phyloP scores from a whole-genome alignment of 2,113 vertebrate genomes.

The Lethenteron reissneri region DNA sequence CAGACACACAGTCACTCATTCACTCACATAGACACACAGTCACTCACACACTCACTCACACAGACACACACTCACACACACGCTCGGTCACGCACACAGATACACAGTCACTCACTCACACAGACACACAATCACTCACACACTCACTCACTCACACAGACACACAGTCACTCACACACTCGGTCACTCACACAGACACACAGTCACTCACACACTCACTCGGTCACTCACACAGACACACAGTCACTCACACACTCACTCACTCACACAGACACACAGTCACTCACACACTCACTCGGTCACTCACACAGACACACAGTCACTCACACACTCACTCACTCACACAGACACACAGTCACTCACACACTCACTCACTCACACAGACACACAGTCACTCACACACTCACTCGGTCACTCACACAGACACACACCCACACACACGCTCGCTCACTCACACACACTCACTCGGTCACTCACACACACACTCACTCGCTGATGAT shows the following conservation, averaged over 20 bases:
- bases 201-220: not conserved
- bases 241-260: not conserved
- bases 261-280: not conserved
- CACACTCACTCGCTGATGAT: not conserved
- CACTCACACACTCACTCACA: not conserved
- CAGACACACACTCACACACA: not conserved
- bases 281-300: not conserved
- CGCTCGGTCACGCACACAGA: not conserved
- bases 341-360: not conserved
- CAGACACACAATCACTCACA: not conserved
- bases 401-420: not conserved
- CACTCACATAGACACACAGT: not conserved
- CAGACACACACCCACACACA: not conserved
- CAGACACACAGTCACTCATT: not conserved
- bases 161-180: not conserved
- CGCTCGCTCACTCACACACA: not conserved
- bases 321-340: not conserved
- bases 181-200: not conserved
- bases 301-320: not conserved
- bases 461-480: not conserved
- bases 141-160: not conserved
- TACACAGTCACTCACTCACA: not conserved
- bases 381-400: not conserved
- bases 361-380: not conserved
- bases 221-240: not conserved